These are phyloP conservation scores for Sprattus sprattus DNA, from an alignment of 2,113 vertebrate species.

Conservation along the genomic window DNA sequence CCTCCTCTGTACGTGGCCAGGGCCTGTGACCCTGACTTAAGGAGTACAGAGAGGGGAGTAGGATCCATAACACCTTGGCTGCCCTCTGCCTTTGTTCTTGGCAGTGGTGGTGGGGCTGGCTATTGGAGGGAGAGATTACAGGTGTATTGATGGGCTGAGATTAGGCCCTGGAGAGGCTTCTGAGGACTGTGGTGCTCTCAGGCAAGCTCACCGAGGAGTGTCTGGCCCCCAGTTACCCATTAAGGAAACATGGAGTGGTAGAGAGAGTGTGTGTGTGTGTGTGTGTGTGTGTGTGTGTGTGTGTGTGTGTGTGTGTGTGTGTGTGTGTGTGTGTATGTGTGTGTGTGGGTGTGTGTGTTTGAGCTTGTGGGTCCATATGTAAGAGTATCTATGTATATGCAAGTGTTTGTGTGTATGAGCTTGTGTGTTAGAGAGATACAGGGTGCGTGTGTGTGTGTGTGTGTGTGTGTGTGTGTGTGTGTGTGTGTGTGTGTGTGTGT, in stretches of 20 bases:
- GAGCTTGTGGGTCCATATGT: background rate
- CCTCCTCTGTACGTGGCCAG: background rate
- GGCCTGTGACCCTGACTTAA: conserved; percentile 48
- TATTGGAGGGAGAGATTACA: conserved; percentile 55
- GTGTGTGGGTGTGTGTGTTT: background rate
- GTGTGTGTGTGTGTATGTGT: background rate
- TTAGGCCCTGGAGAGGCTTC: conserved; percentile 37
- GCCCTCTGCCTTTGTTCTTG: conserved; percentile 53
- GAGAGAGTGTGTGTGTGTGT: background rate
- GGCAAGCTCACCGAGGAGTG: background rate
- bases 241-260: background rate
- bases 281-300: background rate
- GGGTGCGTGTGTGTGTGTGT: background rate
- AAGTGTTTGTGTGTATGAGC: background rate
- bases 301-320: conserved; percentile 6
- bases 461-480: background rate
- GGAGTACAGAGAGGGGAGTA: conserved; percentile 43
- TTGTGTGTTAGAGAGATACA: no score
- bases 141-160: conserved; percentile 51
- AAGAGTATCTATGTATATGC: background rate
- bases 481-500: background rate
- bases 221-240: background rate
- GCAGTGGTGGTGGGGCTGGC: conserved; percentile 28
- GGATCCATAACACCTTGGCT: conserved; percentile 61
- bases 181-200: background rate